Evolutionary conservation across 1,140 invertebrate species (phyloP), one percentile per base, ranked within the genome.

Genomic region (Sycobia sp.): DNA sequence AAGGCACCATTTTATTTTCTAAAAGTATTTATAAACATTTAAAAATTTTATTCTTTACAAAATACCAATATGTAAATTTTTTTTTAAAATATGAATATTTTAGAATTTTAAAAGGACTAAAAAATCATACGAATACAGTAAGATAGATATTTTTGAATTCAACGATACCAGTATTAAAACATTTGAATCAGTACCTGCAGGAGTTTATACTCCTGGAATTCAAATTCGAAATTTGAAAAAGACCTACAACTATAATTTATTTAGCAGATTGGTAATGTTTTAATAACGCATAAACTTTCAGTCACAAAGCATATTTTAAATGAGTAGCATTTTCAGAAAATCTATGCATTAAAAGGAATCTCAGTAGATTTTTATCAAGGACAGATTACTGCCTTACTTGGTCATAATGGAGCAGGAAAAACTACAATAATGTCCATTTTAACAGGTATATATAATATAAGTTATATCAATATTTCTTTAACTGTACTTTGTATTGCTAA

Each of bases 321-420:
- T n/a, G 25, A 18, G 22, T 38, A 47, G 41, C 3, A 46, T 22
- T 56, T 67, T 41, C 29, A 79, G 73, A 67, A 59, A 39, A 67
- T 75, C 1, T 65, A 81, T 23, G 80, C 79, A 14, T 51, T 82
- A 2, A 75, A 66, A 66, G 84, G 85, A 27, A 72, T 84, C 71
- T 85, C 76, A 67, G 66, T 90, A 16, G 86, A 89, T 67, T 86
- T 91, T 68, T 89, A 87, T 68, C 83, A 83, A 69, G 84, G 84
- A 23, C 85, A 89, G 70, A 87, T 90, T 59, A 89, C 88, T 7
- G 86, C 88, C 13, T 77, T 96, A 16, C 80, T 96, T 10, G 94
- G 93, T 4, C 91, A 90, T 56, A 94, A 93, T 73, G 91, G 92
- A 23, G 91, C 92, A 56, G 93, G 93, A 4, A 93, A 93, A 79